Evolutionary conservation across 2,113 vertebrate species (phyloP).

Genomic region (Zingel zingel): DNA sequence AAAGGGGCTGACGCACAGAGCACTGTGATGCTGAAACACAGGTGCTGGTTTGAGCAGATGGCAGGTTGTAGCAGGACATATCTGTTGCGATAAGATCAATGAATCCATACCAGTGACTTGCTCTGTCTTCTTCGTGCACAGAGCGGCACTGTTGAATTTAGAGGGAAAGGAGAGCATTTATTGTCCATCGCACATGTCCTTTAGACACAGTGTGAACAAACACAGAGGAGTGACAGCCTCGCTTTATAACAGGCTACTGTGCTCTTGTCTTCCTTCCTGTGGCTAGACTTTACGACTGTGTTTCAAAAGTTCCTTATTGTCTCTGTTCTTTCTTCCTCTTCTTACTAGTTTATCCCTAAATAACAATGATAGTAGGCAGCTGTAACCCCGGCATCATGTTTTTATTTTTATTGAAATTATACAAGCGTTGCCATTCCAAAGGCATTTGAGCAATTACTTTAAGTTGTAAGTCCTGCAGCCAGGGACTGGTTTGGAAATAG

Average conservation of each 20-base stretch:
- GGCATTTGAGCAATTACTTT: constrained; percentile 1
- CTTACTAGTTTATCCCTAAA: constrained; percentile 24
- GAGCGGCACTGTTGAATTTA: constrained; percentile 75
- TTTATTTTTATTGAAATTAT: not conserved
- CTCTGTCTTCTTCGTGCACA: constrained; percentile 55
- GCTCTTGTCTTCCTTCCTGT: constrained; percentile 38
- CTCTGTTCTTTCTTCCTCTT: not conserved
- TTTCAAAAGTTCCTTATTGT: constrained; percentile 53
- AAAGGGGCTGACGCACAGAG: not conserved
- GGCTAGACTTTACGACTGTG: constrained; percentile 35
- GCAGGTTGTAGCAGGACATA: constrained; percentile 12
- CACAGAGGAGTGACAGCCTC: constrained; percentile 38
- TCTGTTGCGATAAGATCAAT: not conserved
- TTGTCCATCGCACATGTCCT: constrained; percentile 69
- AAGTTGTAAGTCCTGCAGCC: not conserved
- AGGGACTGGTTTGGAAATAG: not conserved
- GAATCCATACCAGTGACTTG: constrained; percentile 15
- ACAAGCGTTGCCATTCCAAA: not conserved
- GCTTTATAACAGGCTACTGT: constrained; percentile 40
- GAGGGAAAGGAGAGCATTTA: constrained; percentile 59
- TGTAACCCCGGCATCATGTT: not conserved
- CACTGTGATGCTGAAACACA: constrained; percentile 13
- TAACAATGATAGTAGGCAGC: too few species aligned
- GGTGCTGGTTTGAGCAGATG: constrained; percentile 20
- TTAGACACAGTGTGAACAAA: constrained; percentile 32